Evolutionary conservation across 2,888 invertebrate species (phyloP), one percentile per base, ranked within the genome.

Genomic region (Caradrina clavipalpis): DNA sequence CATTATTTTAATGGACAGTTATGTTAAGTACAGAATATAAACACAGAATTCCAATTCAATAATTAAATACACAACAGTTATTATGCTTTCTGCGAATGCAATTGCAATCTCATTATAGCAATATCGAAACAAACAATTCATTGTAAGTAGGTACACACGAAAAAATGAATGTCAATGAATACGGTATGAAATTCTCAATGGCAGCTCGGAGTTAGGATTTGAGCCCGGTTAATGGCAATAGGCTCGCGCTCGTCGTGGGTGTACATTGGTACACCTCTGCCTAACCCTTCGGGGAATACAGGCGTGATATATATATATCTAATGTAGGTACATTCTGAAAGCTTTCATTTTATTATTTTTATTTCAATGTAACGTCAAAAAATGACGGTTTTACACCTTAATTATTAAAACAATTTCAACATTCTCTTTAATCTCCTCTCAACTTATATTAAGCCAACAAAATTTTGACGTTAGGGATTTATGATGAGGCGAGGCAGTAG

Each of bases 381-480:
- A 19, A 49, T 53, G 19, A 39, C 31, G n/a, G 21, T 26, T n/a
- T 10, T 21, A 45, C 15, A 53, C 19, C 5, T 47, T 55, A 4
- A 56, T 70, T 57, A 35, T 51, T 69, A 68, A 61, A 39, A 63
- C 19, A 70, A 65, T 69, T 69, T 65, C 62, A 63, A 65, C 22
- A 55, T 62, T 72, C 54, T 50, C 53, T 76, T 56, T 66, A 71
- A 69, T 69, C 26, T 63, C 47, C 17, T 53, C 22, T 31, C 22
- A 55, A 58, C 53, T 22, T 63, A 53, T 67, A 70, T 31, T 68
- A 61, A 58, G 55, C 60, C 59, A 68, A 67, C 49, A 70, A n/a
- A 57, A 66, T 71, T 81, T 76, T 63, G 65, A 58, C 56, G 57
- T 55, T n/a, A 45, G 62, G 49, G 47, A 63, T 68, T 73, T 60